phyloP scores from a whole-genome alignment of 1,140 invertebrate genomes.

The Orussus abietinus region DNA sequence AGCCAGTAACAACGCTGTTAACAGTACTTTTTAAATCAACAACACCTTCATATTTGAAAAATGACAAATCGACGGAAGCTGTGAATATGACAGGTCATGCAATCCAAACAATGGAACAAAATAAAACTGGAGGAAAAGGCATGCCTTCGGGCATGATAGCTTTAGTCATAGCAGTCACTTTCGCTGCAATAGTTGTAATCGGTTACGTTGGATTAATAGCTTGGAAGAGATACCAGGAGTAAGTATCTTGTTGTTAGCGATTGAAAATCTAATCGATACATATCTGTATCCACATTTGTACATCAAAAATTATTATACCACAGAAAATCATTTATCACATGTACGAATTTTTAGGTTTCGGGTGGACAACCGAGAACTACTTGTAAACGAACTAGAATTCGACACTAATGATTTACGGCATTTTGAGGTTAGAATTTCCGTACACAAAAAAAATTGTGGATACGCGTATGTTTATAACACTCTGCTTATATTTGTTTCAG shows the following conservation, averaged over 20 bases:
- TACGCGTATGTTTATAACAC: background rate
- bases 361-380: constrained; percentile 46
- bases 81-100: background rate
- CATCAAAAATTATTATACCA: constrained; percentile 6
- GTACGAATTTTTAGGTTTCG: constrained; percentile 33
- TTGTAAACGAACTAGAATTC: constrained; percentile 49
- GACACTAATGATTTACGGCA: constrained; percentile 46
- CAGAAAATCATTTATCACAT: constrained; percentile 8
- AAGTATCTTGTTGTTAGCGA: constrained; percentile 21
- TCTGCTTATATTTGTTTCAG: constrained; percentile 20
- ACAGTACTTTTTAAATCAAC: too few species aligned
- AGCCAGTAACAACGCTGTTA: too few species aligned
- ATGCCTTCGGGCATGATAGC: constrained; percentile 33
- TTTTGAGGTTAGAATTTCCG: constrained; percentile 49
- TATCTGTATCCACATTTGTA: constrained; percentile 3
- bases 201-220: constrained; percentile 41
- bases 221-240: constrained; percentile 48
- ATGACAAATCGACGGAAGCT: background rate
- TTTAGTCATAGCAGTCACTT: constrained; percentile 31
- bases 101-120: constrained; percentile 7
- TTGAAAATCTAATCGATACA: constrained; percentile 7
- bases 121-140: constrained; percentile 4
- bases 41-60: too few species aligned
- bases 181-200: constrained; percentile 33
- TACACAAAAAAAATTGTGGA: too few species aligned